Percentiles rank a stretch among this genome's conserved stretches.
phyloP scores from a whole-genome alignment of 1,140 invertebrate genomes.

The Trichoplusia ni region DNA sequence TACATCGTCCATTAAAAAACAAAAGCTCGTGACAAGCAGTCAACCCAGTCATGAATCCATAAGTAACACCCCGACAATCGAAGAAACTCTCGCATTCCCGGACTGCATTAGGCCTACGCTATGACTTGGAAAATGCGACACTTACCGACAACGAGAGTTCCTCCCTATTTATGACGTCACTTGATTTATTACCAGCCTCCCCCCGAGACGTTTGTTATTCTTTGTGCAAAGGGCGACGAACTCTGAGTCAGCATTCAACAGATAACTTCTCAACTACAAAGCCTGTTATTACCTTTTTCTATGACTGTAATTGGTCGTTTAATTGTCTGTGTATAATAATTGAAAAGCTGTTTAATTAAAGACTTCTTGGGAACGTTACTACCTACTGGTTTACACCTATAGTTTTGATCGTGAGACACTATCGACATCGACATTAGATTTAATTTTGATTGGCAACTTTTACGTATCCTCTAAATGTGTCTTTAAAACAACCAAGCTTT shows the following conservation, averaged over 20 bases:
- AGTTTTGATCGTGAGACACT: no score
- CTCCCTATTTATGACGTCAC: slow-evolving; percentile 30
- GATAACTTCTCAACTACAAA: neutral
- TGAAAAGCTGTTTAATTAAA: neutral
- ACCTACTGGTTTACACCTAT: no score
- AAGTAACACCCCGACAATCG: slow-evolving; percentile 8
- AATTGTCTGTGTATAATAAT: slow-evolving; percentile 18
- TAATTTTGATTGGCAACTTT: no score
- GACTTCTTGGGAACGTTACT: slow-evolving; percentile 3
- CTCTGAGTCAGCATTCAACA: slow-evolving; percentile 17
- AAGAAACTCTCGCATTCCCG: slow-evolving; percentile 6
- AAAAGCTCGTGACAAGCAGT: neutral
- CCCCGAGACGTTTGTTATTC: slow-evolving; percentile 28
- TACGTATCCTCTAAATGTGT: no score
- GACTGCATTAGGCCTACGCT: slow-evolving; percentile 30
- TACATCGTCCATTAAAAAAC: no score
- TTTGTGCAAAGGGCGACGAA: slow-evolving; percentile 12
- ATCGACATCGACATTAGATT: no score
- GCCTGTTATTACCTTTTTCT: slow-evolving; percentile 12
- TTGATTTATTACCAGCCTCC: slow-evolving; percentile 27
- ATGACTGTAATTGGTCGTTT: neutral
- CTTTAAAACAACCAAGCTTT: no score
- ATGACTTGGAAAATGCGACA: slow-evolving; percentile 32
- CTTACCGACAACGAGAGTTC: slow-evolving; percentile 17
- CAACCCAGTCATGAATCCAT: slow-evolving; percentile 5